Conservation (phyloP, 2,797 vertebrate genomes). For the Mergus octosetaceus region DNA sequence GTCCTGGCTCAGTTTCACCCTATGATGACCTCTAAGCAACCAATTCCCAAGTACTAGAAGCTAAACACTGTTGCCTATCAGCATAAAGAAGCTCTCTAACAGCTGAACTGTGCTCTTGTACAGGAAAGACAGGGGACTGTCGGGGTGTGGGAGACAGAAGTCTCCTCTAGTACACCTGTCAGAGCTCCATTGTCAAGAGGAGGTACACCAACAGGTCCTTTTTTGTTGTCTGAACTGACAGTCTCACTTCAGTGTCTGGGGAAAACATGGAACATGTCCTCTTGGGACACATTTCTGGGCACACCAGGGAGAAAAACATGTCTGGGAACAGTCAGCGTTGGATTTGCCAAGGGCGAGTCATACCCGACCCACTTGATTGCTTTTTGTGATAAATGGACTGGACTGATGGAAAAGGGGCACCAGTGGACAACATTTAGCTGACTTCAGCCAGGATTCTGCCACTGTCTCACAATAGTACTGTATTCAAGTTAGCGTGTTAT, state of each 20-base stretch:
- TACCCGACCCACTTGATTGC: neutral
- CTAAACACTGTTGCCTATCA: fast-evolving
- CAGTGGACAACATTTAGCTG: neutral
- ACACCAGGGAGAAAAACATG: neutral
- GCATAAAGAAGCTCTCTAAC: neutral
- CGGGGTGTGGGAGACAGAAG: no score
- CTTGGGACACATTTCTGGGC: neutral
- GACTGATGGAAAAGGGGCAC: neutral
- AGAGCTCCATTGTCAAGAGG: neutral
- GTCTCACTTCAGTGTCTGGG: neutral
- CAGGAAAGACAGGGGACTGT: no score
- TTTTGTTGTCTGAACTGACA: neutral
- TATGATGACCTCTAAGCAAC: neutral
- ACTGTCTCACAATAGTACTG: neutral
- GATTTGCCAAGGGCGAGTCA: neutral
- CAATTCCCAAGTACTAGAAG: neutral
- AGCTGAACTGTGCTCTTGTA: neutral
- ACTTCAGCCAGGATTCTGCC: neutral
- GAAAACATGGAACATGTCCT: neutral
- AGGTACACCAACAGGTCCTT: neutral
- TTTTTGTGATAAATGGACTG: neutral
- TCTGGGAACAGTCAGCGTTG: fast-evolving
- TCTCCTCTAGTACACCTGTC: neutral
- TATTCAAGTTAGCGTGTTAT: no score
- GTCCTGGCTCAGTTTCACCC: neutral